A percentile compares a stretch with the other conserved stretches of the same genome.
These are phyloP conservation scores for Nibea coibor DNA, from an alignment of 2,113 vertebrate genomes.

Conservation along the genomic window DNA sequence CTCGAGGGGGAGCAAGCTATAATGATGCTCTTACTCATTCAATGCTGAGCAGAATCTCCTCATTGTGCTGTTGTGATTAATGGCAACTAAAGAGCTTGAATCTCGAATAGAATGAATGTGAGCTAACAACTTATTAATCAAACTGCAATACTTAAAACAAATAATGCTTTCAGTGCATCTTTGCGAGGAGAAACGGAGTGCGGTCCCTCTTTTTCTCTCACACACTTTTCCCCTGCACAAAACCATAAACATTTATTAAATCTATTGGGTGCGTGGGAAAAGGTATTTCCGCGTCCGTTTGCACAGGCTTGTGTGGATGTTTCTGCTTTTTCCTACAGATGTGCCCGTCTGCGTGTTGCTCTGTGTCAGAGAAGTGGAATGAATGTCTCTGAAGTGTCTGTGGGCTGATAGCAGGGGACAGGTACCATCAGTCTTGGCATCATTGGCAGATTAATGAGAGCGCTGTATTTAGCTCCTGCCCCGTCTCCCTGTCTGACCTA, in stretches of 20 bases:
- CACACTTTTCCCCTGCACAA: not conserved
- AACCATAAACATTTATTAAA: conserved; percentile 26
- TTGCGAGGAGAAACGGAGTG: conserved; percentile 5
- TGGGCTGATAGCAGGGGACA: conserved; percentile 61
- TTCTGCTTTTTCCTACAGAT: not conserved
- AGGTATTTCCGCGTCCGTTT: conserved; percentile 11
- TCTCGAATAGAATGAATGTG: conserved; percentile 52
- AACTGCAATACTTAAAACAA: conserved; percentile 54
- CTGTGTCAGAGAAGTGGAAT: conserved; percentile 43
- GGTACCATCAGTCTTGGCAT: conserved; percentile 69
- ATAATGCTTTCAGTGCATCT: conserved; percentile 45
- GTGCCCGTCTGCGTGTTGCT: conserved; percentile 7
- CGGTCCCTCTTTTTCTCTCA: conserved; percentile 8
- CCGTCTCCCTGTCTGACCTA: conserved; percentile 62
- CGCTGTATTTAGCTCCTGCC: conserved; percentile 68
- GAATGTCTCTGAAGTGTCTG: conserved; percentile 52
- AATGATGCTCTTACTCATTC: conserved; percentile 67
- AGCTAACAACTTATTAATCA: conserved; percentile 66
- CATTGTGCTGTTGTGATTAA: conserved; percentile 67
- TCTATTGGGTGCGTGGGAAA: not conserved
- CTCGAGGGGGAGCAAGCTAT: conserved; percentile 46
- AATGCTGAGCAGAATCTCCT: conserved; percentile 38
- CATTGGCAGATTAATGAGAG: conserved; percentile 71
- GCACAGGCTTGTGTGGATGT: conserved; percentile 12
- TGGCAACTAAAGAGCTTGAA: conserved; percentile 45